Evolutionary conservation across 2,888 invertebrate species (phyloP).

Genomic region (Antheraea assamensis): DNA sequence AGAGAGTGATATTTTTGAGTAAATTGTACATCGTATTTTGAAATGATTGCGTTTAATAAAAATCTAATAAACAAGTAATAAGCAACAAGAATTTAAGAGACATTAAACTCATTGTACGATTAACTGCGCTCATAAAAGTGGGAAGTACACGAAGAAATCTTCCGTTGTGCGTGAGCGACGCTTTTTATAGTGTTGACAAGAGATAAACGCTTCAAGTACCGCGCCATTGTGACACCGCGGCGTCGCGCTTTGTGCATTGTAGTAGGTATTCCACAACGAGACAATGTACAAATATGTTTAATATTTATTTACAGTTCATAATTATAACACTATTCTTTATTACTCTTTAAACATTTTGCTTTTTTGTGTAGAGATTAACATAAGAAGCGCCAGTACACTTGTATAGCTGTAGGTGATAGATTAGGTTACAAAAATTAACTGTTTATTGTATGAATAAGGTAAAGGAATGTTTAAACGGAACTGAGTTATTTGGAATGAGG

Average conservation of each 20-base stretch:
- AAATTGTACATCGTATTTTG: not conserved
- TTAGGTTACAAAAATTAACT: not conserved
- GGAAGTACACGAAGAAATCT: conserved; percentile 21
- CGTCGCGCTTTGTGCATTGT: not conserved
- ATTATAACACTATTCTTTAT: not conserved
- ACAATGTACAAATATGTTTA: not conserved
- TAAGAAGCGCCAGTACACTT: too few relatives aligned
- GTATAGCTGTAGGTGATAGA: not conserved
- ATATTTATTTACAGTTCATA: not conserved
- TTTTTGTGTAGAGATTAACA: too few relatives aligned
- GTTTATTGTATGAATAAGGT: not conserved
- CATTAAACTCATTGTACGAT: conserved; percentile 21
- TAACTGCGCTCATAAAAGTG: conserved; percentile 13
- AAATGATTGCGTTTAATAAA: not conserved
- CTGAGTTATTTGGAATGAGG: not conserved
- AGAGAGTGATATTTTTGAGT: not conserved
- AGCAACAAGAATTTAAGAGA: conserved; percentile 6
- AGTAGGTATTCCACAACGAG: not conserved
- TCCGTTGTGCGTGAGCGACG: conserved; percentile 15
- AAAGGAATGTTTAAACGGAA: not conserved
- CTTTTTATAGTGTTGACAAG: conserved; percentile 7
- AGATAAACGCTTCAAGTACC: conserved; percentile 7
- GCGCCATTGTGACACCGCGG: not conserved
- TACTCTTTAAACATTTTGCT: not conserved
- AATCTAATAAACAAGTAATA: not conserved